phyloP scores from a whole-genome alignment of 1,140 invertebrate species.

The Philopotamus ludificatus region DNA sequence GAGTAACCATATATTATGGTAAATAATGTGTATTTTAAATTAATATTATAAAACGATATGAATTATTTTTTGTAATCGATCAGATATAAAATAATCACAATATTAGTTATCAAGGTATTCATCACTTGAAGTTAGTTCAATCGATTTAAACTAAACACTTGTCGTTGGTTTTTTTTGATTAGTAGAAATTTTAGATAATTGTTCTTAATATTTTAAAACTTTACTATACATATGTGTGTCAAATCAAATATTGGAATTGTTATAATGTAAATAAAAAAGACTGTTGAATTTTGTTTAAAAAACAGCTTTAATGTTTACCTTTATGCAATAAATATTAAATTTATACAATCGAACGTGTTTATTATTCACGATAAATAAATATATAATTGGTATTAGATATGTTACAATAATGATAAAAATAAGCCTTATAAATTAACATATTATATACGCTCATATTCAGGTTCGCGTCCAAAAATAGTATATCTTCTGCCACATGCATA shows the following conservation, averaged over 20 bases:
- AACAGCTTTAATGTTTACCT: conserved; percentile 26
- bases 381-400: background rate
- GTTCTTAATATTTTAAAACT: too few relatives aligned
- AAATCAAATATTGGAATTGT: conserved; percentile 3
- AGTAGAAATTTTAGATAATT: too few relatives aligned
- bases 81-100: too few relatives aligned
- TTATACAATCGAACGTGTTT: background rate
- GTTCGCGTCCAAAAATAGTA: background rate
- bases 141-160: too few relatives aligned
- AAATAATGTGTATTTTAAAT: too few relatives aligned
- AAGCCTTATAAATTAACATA: background rate
- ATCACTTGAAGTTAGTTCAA: too few relatives aligned
- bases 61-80: too few relatives aligned
- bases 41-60: too few relatives aligned
- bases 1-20: too few relatives aligned
- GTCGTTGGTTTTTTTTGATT: too few relatives aligned
- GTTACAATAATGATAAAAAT: background rate
- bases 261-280: conserved; percentile 25
- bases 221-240: too few relatives aligned
- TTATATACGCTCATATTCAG: background rate
- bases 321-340: conserved; percentile 20
- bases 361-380: background rate
- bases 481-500: background rate
- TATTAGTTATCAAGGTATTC: too few relatives aligned
- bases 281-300: conserved; percentile 20